Evolutionary conservation across 2,888 invertebrate genomes (phyloP).

Genomic region (Lutraria lutraria): DNA sequence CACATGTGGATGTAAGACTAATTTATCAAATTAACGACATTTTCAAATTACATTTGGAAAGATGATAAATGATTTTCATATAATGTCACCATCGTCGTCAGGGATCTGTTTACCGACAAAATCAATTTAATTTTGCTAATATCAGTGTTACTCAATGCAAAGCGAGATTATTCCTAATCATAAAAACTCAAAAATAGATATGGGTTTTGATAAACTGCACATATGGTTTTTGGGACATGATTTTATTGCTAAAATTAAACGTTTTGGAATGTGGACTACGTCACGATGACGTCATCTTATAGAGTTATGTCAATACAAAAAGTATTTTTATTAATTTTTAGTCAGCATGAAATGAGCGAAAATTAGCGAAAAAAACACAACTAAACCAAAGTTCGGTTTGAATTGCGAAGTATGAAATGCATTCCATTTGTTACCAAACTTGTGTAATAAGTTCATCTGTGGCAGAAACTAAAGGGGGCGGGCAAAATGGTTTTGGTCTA

Average conservation of each 20-base stretch:
- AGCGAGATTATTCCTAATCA: neutral
- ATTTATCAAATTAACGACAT: neutral
- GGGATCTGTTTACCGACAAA: neutral
- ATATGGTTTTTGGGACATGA: neutral
- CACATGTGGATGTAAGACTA: neutral
- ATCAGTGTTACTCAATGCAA: neutral
- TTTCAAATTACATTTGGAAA: neutral
- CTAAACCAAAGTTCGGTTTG: neutral
- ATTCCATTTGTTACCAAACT: too few species aligned
- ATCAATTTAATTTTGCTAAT: neutral
- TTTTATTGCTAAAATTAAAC: neutral
- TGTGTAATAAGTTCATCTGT: neutral
- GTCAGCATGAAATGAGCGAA: neutral
- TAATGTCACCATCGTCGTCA: neutral
- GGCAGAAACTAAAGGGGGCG: neutral
- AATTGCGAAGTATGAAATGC: neutral
- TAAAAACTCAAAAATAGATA: constrained; percentile 1
- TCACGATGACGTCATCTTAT: neutral
- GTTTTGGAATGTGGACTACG: neutral
- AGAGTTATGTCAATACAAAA: neutral
- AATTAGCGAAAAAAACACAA: neutral
- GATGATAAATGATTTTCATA: neutral
- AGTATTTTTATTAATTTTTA: neutral
- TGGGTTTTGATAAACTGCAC: neutral
- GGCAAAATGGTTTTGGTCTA: too few species aligned